A percentile compares a stretch with the other conserved stretches of the same genome.
These are phyloP conservation scores for Discoglossus pictus DNA, from an alignment of 2,797 vertebrate species.

Conservation along the genomic window DNA sequence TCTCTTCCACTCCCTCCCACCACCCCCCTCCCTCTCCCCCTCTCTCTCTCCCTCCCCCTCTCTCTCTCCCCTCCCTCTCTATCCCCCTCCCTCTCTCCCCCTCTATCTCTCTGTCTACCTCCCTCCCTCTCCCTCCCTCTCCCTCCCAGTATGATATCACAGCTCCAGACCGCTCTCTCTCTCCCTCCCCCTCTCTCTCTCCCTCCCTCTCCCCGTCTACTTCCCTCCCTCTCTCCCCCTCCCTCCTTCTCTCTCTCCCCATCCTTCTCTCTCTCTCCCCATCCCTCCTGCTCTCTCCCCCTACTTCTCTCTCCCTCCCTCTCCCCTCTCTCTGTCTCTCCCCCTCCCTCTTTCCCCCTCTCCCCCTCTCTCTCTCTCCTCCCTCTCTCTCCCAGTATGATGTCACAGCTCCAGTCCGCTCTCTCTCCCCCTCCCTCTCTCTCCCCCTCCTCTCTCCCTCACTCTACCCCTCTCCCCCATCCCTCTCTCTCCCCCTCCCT, in stretches of 20 bases:
- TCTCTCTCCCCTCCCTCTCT: constrained; percentile 13
- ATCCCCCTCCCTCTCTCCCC: too few species aligned
- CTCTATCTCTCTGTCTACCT: too few species aligned
- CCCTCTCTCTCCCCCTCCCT: too few species aligned
- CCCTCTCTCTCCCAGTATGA: too few species aligned
- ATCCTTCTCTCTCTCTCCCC: constrained; percentile 7
- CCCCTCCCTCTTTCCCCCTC: constrained; percentile 6
- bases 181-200: neutral
- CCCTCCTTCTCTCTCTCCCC: constrained; percentile 2
- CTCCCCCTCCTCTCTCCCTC: neutral
- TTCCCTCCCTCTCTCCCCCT: too few species aligned
- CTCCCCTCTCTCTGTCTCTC: neutral
- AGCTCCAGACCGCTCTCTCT: too few species aligned
- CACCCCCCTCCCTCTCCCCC: neutral
- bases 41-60: constrained; percentile 30
- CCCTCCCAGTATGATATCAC: too few species aligned
- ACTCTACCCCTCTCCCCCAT: neutral
- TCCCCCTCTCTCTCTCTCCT: neutral
- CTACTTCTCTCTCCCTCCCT: too few species aligned
- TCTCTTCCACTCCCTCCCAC: too few species aligned
- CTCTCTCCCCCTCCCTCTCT: too few species aligned
- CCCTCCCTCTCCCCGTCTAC: constrained; percentile 5
- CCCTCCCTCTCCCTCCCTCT: constrained; percentile 10
- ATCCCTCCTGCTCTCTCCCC: too few species aligned
- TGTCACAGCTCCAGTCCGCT: too few species aligned